Base-by-base conservation (phyloP, 2,888 invertebrate species). In the Drosophila cognata region DNA sequence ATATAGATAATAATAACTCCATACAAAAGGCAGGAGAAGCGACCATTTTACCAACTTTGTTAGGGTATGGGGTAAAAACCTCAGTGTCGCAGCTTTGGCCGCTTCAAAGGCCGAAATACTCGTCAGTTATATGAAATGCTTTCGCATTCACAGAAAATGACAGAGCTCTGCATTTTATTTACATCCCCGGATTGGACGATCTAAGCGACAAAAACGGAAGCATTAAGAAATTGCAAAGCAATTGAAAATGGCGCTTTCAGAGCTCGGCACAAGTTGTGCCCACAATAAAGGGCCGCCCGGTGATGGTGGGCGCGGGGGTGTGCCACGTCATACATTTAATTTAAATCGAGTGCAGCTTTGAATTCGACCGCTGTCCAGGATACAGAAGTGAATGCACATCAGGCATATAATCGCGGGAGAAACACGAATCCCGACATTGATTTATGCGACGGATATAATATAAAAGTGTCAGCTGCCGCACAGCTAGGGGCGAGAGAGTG, bases 151-250 rank as follows among this genome's bases (percentile, higher is more conserved):
- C 70, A 69, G 77, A 62, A 87, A 89, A 87, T 87, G 84, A 64
- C 82, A 77, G 71, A 71, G 75, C 77, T 79, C 64, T 79, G 84
- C 89, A 86, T 84, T 85, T 87, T 84, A 84, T 89, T 84, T 86
- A 87, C 87, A 86, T 84, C 64, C 70, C 63, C 62, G 71, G 64
- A 59, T 82, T 56, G 61, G 43, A 56, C 60, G 51, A 57, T 76
- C 77, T 74, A 74, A 78, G 62, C 68, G 69, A 58, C 55, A 53
- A 51, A 66, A 62, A 56, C 18, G 60, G 66, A 76, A 84, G 77
- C 85, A 86, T 86, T 86, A 86, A 86, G 85, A 79, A 84, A 86
- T 86, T 86, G 85, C 85, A 84, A 60, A 79, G 87, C 89, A 85
- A 89, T 85, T 87, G 82, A 79, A 85, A 84, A 82, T 74, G 65